Percentiles rank a stretch among this genome's conserved stretches.
These are phyloP conservation scores for Lota lota DNA, from an alignment of 2,113 vertebrate genomes.

Conservation along the genomic window DNA sequence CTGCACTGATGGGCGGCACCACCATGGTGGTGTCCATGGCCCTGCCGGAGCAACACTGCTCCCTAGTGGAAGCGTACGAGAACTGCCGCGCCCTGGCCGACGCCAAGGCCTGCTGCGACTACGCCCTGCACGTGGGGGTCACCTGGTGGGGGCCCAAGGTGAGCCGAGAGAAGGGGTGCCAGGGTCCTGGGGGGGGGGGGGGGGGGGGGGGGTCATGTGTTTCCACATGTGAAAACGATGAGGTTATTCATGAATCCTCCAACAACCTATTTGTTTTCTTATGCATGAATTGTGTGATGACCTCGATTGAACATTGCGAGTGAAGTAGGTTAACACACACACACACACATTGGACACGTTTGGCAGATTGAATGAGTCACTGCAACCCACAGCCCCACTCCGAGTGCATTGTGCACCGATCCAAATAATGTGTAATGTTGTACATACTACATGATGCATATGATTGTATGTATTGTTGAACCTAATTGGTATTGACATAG, in stretches of 20 bases:
- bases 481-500: too few relatives aligned
- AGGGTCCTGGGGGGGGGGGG: too few relatives aligned
- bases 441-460: too few relatives aligned
- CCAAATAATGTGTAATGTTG: too few relatives aligned
- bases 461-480: too few relatives aligned
- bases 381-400: slow-evolving; percentile 1
- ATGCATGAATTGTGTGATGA: slow-evolving; percentile 45
- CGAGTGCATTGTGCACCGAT: not conserved
- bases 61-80: slow-evolving; percentile 91
- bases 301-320: slow-evolving; percentile 44
- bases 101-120: slow-evolving; percentile 94
- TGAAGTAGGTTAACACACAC: slow-evolving; percentile 50
- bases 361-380: slow-evolving; percentile 50
- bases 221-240: not conserved
- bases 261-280: slow-evolving; percentile 16
- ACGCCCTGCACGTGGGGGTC: slow-evolving; percentile 90
- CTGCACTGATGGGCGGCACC: slow-evolving; percentile 91
- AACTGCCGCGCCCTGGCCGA: slow-evolving; percentile 84
- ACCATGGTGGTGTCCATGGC: slow-evolving; percentile 93
- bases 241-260: not conserved
- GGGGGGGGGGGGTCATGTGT: not conserved
- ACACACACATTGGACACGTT: slow-evolving; percentile 52
- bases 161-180: slow-evolving; percentile 19
- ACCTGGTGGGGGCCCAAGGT: slow-evolving; percentile 97
- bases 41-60: slow-evolving; percentile 90